Evolutionary conservation across 2,797 vertebrate species (phyloP).

Genomic region (Oreochromis grahami): DNA sequence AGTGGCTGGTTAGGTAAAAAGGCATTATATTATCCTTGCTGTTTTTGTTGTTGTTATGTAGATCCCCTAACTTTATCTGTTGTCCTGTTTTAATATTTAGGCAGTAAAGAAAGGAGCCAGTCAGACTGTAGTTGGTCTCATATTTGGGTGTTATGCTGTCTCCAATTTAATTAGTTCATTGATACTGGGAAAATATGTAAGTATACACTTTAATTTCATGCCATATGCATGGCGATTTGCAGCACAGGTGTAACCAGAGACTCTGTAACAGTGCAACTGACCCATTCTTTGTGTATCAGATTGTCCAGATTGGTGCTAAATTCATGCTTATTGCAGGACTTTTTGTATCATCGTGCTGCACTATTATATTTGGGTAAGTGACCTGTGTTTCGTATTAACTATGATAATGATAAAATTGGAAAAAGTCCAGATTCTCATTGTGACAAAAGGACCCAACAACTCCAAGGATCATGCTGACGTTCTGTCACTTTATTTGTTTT

Average conservation of each 20-base stretch:
- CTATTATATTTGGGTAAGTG: constrained; percentile 92
- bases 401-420: background rate
- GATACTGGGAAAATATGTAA: constrained; percentile 91
- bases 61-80: accelerated
- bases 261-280: accelerated
- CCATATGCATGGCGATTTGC: background rate
- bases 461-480: background rate
- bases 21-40: background rate
- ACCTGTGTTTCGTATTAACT: accelerated
- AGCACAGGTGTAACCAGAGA: background rate
- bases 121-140: constrained; percentile 85
- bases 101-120: constrained; percentile 88
- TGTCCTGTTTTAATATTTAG: constrained; percentile 54
- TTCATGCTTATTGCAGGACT: constrained; percentile 91
- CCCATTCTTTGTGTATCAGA: constrained; percentile 66
- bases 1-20: background rate
- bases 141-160: constrained; percentile 93
- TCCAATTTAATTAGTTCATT: constrained; percentile 82
- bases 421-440: background rate
- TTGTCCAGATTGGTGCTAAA: constrained; percentile 93
- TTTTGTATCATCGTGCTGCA: constrained; percentile 86
- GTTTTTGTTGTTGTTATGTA: accelerated
- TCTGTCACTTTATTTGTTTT: background rate
- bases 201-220: constrained; percentile 43
- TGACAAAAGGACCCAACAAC: background rate